Percentiles rank a stretch among this genome's conserved stretches.
Conservation (phyloP, 2,797 vertebrate species). For the Melanotaenia maccullochi region DNA sequence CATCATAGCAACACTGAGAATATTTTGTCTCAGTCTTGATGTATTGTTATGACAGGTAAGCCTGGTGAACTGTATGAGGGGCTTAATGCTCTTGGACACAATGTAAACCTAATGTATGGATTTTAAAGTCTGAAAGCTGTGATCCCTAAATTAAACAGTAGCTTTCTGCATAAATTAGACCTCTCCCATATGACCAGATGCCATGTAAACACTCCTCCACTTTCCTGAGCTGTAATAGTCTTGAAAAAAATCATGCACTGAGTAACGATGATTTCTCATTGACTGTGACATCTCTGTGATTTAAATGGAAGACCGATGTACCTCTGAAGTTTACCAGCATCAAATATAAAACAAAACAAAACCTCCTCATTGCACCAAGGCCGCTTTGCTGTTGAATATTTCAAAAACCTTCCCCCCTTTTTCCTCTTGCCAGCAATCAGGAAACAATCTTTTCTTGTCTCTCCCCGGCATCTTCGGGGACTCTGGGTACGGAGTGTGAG, state of each 20-base stretch:
- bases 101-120: conserved; percentile 3
- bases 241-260: conserved; percentile 61
- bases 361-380: conserved; percentile 76
- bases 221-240: conserved; percentile 35
- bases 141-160: conserved; percentile 53
- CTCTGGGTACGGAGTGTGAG: conserved; percentile 67
- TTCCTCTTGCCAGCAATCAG: conserved; percentile 80
- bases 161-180: conserved; percentile 46
- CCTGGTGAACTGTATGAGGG: background rate
- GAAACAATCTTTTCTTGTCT: conserved; percentile 83
- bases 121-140: conserved; percentile 21
- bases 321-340: conserved; percentile 76
- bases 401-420: conserved; percentile 73
- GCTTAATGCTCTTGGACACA: background rate
- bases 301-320: conserved; percentile 81
- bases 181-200: conserved; percentile 52
- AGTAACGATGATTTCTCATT: conserved; percentile 66
- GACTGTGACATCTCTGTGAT: conserved; percentile 75
- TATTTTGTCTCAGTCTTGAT: background rate
- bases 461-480: conserved; percentile 79
- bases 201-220: conserved; percentile 60
- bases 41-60: background rate
- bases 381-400: conserved; percentile 79
- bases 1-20: background rate
- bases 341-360: conserved; percentile 83